phyloP scores from a whole-genome alignment of 2,113 vertebrate genomes.

The Siniperca chuatsi region DNA sequence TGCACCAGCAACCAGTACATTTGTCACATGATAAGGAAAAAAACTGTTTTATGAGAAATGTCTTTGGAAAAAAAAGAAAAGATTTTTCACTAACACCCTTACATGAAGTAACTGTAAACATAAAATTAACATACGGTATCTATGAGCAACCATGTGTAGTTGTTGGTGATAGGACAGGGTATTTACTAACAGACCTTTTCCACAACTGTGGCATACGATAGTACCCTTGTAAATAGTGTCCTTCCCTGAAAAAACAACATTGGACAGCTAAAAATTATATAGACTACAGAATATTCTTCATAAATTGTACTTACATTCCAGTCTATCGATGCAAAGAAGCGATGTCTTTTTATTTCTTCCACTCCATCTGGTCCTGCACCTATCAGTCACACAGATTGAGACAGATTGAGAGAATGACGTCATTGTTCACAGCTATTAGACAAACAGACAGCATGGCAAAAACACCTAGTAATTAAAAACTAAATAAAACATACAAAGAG shows the following conservation, averaged over 20 bases:
- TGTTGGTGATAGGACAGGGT: neutral
- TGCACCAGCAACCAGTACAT: neutral
- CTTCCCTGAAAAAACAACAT: neutral
- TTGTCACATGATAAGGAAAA: neutral
- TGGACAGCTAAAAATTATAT: neutral
- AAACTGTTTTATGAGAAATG: neutral
- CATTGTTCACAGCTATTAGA: neutral
- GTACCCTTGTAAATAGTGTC: neutral
- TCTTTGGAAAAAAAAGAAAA: neutral
- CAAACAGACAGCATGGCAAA: neutral
- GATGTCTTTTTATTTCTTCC: slow-evolving; percentile 95
- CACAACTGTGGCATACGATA: neutral
- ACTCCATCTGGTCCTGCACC: slow-evolving; percentile 95
- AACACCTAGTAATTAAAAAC: neutral
- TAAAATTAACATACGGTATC: too few relatives aligned
- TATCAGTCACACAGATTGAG: slow-evolving; percentile 64
- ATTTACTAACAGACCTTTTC: neutral
- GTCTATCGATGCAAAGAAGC: slow-evolving; percentile 93
- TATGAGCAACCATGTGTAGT: neutral
- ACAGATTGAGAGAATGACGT: slow-evolving; percentile 12
- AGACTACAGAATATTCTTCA: neutral
- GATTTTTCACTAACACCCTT: neutral
- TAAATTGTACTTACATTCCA: slow-evolving; percentile 90
- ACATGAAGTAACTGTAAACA: neutral
- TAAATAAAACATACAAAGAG: neutral